Evolutionary conservation across 2,797 vertebrate species (phyloP).

Genomic region (Lacerta viridis): DNA sequence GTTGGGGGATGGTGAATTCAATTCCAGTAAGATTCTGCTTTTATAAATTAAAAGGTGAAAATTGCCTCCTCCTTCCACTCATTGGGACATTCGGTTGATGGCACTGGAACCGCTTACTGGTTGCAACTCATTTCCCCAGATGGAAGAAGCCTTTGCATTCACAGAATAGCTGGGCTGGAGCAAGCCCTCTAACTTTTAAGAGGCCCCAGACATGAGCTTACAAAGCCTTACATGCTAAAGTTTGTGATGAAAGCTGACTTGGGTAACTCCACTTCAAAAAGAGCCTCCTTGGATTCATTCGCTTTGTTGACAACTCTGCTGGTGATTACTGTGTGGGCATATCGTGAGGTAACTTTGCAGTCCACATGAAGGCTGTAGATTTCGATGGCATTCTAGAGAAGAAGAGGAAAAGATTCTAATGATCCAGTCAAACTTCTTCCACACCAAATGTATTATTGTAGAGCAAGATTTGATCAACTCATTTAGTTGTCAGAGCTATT

Average conservation of each 20-base stretch:
- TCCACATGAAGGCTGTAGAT: conserved; percentile 92
- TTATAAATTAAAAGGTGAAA: too few species aligned
- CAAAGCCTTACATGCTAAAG: conserved; percentile 89
- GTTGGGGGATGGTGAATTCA: too few species aligned
- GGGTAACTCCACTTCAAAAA: conserved; percentile 91
- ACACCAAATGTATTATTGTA: background rate
- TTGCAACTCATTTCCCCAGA: background rate
- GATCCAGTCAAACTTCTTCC: accelerated
- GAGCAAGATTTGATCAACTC: too few species aligned
- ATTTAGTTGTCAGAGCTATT: too few species aligned
- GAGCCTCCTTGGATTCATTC: conserved; percentile 80
- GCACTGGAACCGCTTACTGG: background rate
- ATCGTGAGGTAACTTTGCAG: conserved; percentile 88
- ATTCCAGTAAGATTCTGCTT: too few species aligned
- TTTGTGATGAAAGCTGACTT: conserved; percentile 94
- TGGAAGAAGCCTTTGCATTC: background rate
- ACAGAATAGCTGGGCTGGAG: too few species aligned
- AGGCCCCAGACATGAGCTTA: background rate
- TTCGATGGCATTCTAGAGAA: conserved; percentile 78
- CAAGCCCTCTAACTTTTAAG: background rate
- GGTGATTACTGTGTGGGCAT: conserved; percentile 88
- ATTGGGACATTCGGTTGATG: background rate
- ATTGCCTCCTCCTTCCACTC: too few species aligned
- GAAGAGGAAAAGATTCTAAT: background rate
- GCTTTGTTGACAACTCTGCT: conserved; percentile 88